phyloP scores from a whole-genome alignment of 2,113 vertebrate genomes.

The Leptobrachium ailaonicum region DNA sequence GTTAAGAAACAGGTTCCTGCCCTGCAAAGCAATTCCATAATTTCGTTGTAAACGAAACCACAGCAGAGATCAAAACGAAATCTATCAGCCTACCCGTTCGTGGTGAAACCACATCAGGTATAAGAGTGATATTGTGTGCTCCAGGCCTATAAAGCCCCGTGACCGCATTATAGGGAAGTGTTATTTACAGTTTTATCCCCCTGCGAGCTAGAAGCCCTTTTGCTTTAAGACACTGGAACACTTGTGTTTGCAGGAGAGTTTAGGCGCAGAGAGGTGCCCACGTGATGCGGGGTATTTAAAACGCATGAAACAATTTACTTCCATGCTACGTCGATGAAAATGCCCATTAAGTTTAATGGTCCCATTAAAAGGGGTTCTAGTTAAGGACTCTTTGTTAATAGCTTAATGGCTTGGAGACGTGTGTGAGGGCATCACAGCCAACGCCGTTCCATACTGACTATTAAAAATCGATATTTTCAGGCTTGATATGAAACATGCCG shows the following conservation, averaged over 20 bases:
- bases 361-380: conserved; percentile 56
- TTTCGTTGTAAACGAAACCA: not conserved
- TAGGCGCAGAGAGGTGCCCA: conserved; percentile 7
- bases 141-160: conserved; percentile 54
- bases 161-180: conserved; percentile 57
- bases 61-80: conserved; percentile 25
- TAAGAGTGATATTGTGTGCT: conserved; percentile 59
- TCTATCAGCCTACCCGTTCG: conserved; percentile 50
- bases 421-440: conserved; percentile 44
- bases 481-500: conserved; percentile 60
- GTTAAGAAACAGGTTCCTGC: too few species aligned
- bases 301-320: conserved; percentile 62
- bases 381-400: conserved; percentile 61
- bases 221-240: conserved; percentile 61
- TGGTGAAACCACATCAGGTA: conserved; percentile 49
- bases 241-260: conserved; percentile 57
- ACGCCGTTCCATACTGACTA: conserved; percentile 50
- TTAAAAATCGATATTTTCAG: conserved; percentile 52
- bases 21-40: not conserved
- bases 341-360: conserved; percentile 61
- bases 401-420: conserved; percentile 48
- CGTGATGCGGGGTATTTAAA: conserved; percentile 49
- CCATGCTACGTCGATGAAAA: conserved; percentile 58
- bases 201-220: conserved; percentile 55
- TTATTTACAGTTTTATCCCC: conserved; percentile 56